These are phyloP conservation scores for Ceyx cyanopectus DNA, from an alignment of 2,113 vertebrate genomes.

Conservation along the genomic window DNA sequence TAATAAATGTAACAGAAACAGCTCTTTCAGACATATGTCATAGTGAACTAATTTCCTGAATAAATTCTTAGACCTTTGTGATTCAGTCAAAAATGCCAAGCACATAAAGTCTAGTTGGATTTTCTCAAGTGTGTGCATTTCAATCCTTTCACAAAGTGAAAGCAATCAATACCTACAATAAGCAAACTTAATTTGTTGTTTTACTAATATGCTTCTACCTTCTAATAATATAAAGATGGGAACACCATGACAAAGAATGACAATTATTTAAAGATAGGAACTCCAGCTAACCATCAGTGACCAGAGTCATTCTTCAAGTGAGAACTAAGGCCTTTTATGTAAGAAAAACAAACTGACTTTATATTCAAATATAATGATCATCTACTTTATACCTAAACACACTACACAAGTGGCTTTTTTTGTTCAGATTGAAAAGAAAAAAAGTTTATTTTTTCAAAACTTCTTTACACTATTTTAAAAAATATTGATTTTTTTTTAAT, in stretches of 20 bases:
- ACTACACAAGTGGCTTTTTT: not conserved
- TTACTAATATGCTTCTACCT: not conserved
- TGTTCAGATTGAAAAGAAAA: not conserved
- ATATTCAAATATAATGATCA: not conserved
- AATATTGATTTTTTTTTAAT: not conserved
- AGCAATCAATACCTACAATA: not conserved
- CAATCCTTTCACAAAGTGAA: not conserved
- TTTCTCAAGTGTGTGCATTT: not conserved
- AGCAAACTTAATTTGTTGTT: not conserved
- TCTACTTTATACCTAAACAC: not conserved
- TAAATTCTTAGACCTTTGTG: not conserved
- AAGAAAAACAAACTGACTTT: not conserved
- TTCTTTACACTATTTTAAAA: not conserved
- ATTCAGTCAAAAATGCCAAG: not conserved
- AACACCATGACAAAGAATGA: not conserved
- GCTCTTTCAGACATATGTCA: not conserved
- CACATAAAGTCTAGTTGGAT: not conserved
- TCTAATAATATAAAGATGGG: not conserved
- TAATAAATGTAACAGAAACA: too few relatives aligned
- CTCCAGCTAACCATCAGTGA: not conserved
- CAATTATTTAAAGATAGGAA: not conserved
- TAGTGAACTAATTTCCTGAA: constrained; percentile 18
- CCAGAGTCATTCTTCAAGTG: not conserved
- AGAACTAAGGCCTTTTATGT: not conserved
- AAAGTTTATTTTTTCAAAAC: not conserved